Conservation (phyloP, 2,888 invertebrate genomes). For the Cotesia congregata region DNA sequence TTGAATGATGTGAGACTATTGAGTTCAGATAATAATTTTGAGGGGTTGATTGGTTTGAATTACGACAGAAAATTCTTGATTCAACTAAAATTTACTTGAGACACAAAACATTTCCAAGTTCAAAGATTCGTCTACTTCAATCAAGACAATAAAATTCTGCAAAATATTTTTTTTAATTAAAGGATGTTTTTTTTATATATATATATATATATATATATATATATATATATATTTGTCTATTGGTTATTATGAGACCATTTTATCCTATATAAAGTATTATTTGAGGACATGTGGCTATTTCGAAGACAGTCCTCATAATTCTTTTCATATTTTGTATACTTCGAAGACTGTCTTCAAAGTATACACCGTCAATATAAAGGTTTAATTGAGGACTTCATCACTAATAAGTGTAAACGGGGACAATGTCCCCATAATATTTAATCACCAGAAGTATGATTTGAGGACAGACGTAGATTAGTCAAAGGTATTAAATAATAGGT, state of each 20-base stretch:
- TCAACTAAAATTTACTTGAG: conserved; percentile 6
- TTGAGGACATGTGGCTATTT: conserved; percentile 16
- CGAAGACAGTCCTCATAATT: not conserved
- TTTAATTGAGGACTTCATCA: too few species aligned
- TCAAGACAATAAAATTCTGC: too few species aligned
- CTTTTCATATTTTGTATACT: conserved; percentile 2
- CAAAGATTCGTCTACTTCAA: not conserved
- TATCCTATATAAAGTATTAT: conserved; percentile 6
- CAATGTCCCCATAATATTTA: too few species aligned
- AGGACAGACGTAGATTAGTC: not conserved
- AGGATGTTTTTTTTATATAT: too few species aligned
- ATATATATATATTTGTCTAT: conserved; percentile 13
- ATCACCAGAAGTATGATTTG: not conserved
- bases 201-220: not conserved
- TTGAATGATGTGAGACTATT: too few species aligned
- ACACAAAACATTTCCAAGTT: not conserved
- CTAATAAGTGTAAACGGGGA: too few species aligned
- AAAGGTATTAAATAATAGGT: not conserved
- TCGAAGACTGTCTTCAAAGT: conserved; percentile 12
- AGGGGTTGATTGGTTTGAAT: not conserved
- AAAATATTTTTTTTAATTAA: not conserved
- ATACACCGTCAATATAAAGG: conserved; percentile 8
- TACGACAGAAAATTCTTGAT: not conserved
- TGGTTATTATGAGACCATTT: conserved; percentile 9
- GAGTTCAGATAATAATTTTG: not conserved